Conservation (phyloP, 2,888 invertebrate species). For the Resseliella maxima region DNA sequence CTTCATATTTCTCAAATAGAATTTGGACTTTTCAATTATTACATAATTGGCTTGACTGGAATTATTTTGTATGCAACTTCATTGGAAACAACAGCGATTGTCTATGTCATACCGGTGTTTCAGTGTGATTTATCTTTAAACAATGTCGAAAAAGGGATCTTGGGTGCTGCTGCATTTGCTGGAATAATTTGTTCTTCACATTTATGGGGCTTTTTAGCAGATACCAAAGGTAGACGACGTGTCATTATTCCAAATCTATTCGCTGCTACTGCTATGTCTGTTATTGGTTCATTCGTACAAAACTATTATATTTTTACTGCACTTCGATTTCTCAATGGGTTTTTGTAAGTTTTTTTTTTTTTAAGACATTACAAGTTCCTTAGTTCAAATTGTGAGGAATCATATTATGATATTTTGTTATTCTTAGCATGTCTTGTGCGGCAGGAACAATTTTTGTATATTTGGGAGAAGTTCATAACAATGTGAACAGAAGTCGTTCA, state of each 20-base stretch:
- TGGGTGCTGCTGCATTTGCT: constrained; percentile 66
- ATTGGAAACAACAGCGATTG: constrained; percentile 68
- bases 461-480: constrained; percentile 70
- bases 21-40: constrained; percentile 69
- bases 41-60: constrained; percentile 68
- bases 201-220: constrained; percentile 71
- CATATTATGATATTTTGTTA: not conserved
- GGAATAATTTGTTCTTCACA: constrained; percentile 63
- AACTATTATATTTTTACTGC: constrained; percentile 69
- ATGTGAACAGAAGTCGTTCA: constrained; percentile 67
- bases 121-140: constrained; percentile 67
- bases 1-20: constrained; percentile 65
- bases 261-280: constrained; percentile 63
- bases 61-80: constrained; percentile 69
- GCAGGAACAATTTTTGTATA: constrained; percentile 70
- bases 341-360: constrained; percentile 70
- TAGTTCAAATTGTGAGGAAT: not conserved
- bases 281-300: constrained; percentile 69
- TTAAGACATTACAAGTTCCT: no score
- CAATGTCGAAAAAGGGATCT: constrained; percentile 66
- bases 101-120: constrained; percentile 70
- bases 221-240: constrained; percentile 69
- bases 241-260: constrained; percentile 68
- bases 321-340: constrained; percentile 69
- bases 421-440: constrained; percentile 66